A percentile compares a stretch with the other conserved stretches of the same genome.
Conservation (phyloP, 2,888 invertebrate genomes). For the Hirudinaria manillensis region DNA sequence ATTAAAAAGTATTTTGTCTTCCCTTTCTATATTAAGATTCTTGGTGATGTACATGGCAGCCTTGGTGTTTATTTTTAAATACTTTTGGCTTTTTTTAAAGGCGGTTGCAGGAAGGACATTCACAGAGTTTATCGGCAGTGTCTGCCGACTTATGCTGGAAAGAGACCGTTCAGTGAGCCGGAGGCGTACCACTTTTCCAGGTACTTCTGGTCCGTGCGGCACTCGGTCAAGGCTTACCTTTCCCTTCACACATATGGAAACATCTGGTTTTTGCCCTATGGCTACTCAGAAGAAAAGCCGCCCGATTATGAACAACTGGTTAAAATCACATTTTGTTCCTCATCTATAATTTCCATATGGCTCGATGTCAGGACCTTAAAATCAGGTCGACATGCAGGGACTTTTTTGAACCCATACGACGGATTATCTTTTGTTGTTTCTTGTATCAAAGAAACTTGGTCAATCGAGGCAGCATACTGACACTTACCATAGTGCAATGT, state of each 20-base stretch:
- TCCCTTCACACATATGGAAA: conserved; percentile 44
- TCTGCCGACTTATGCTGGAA: conserved; percentile 34
- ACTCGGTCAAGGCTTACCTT: conserved; percentile 54
- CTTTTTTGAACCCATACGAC: too few relatives aligned
- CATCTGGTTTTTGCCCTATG: conserved; percentile 38
- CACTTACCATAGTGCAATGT: too few relatives aligned
- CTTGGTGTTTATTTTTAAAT: neutral
- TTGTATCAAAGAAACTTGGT: too few relatives aligned
- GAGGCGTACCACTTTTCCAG: conserved; percentile 30
- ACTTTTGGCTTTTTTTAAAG: neutral
- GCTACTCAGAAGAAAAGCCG: conserved; percentile 25
- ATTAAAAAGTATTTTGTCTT: neutral
- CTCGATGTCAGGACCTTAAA: too few relatives aligned
- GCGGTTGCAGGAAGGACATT: neutral
- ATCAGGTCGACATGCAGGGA: too few relatives aligned
- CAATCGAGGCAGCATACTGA: too few relatives aligned
- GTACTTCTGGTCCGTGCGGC: conserved; percentile 52
- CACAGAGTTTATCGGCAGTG: conserved; percentile 27
- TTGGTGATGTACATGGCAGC: too few relatives aligned
- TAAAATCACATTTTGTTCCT: neutral
- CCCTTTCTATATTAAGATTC: neutral
- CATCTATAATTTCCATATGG: too few relatives aligned
- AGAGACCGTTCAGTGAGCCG: conserved; percentile 35
- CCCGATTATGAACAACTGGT: conserved; percentile 38
- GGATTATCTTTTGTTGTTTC: too few relatives aligned